Percentiles rank a stretch among this genome's conserved stretches.
These are phyloP conservation scores for Corbicula japonica DNA, from an alignment of 2,888 invertebrate species.

Conservation along the genomic window DNA sequence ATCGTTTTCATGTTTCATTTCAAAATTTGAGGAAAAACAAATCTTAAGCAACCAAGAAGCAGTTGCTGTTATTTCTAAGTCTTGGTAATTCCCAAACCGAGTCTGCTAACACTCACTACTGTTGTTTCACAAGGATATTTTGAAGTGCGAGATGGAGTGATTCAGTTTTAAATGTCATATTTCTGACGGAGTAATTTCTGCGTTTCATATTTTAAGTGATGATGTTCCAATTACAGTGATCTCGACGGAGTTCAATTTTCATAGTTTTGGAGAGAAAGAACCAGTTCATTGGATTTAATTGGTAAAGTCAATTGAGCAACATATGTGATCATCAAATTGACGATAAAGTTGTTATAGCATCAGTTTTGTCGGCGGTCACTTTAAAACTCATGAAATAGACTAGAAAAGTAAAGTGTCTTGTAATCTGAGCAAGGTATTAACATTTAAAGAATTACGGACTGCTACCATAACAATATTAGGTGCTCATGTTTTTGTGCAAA, in stretches of 20 bases:
- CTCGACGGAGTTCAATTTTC: slow-evolving; percentile 30
- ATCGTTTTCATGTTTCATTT: slow-evolving; percentile 60
- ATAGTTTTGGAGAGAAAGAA: slow-evolving; percentile 26
- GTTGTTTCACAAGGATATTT: slow-evolving; percentile 4
- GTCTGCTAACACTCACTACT: slow-evolving; percentile 27
- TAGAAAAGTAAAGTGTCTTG: too few relatives aligned
- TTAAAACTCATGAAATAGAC: background rate
- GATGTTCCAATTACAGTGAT: slow-evolving; percentile 21
- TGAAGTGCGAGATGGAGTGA: slow-evolving; percentile 24
- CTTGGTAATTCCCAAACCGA: slow-evolving; percentile 43
- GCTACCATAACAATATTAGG: too few relatives aligned
- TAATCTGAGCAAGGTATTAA: too few relatives aligned
- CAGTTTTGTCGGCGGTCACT: background rate
- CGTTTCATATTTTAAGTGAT: slow-evolving; percentile 35
- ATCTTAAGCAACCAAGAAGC: slow-evolving; percentile 10
- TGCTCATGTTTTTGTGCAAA: too few relatives aligned
- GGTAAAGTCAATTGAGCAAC: slow-evolving; percentile 38
- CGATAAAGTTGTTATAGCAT: background rate
- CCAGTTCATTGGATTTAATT: slow-evolving; percentile 43
- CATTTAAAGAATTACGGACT: too few relatives aligned
- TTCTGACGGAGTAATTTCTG: slow-evolving; percentile 50
- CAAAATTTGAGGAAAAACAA: slow-evolving; percentile 39
- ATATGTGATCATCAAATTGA: slow-evolving; percentile 31
- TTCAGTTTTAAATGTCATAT: slow-evolving; percentile 45
- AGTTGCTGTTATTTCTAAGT: slow-evolving; percentile 32